Evolutionary conservation across 1,140 invertebrate species (phyloP).

Genomic region (Drosophila takahashii): DNA sequence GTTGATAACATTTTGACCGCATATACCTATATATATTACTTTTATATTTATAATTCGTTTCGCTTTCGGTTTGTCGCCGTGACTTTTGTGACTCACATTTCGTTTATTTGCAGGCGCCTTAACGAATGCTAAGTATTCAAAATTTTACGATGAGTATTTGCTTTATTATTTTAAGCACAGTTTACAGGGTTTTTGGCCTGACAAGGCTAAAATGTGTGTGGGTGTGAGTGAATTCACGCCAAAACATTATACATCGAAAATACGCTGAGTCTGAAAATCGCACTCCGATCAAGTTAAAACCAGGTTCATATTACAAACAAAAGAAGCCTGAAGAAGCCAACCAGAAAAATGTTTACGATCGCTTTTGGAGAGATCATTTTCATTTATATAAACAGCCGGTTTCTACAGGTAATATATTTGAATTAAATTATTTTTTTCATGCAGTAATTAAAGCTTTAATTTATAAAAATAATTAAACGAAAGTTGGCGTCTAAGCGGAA

Average conservation of each 20-base stretch:
- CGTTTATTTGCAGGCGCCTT: conserved; percentile 7
- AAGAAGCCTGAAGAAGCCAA: too few species aligned
- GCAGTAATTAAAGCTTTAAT: too few species aligned
- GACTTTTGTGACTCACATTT: conserved; percentile 25
- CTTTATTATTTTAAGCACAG: conserved; percentile 14
- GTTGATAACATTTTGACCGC: background rate
- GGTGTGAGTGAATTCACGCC: background rate
- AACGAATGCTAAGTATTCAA: conserved; percentile 19
- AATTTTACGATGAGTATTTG: conserved; percentile 15
- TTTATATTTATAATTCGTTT: conserved; percentile 11
- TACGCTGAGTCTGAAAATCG: background rate
- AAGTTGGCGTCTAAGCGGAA: too few species aligned
- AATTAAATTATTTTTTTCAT: too few species aligned
- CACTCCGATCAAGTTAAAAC: background rate
- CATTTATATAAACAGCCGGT: too few species aligned
- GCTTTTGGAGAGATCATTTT: too few species aligned
- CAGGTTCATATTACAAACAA: background rate
- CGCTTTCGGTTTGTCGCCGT: conserved; percentile 12
- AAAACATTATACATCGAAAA: background rate
- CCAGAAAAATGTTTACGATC: too few species aligned
- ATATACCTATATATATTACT: background rate
- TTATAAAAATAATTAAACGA: too few species aligned
- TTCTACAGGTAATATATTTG: too few species aligned
- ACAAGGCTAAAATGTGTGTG: background rate
- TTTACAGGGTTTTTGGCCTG: background rate